Base-by-base conservation (phyloP, 1,140 invertebrate species). In the Magallana angulata region DNA sequence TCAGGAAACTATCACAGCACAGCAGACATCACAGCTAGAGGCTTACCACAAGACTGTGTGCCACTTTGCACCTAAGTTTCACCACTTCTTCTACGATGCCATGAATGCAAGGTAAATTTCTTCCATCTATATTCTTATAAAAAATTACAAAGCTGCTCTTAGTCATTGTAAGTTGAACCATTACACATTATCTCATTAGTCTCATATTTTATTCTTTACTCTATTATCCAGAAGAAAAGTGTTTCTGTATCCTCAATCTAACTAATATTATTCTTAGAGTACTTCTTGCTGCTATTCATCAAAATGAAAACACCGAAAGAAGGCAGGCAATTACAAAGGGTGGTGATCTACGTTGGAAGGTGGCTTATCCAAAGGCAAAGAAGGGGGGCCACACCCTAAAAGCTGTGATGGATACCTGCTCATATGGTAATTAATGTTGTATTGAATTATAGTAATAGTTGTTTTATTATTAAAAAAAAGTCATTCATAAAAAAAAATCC, bases 311-410 rank as follows among this genome's bases (percentile, higher is more conserved):
- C 82, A 57, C 36, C 11, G 8, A 58, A 58, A n/a, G 82, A 30
- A 12, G 18, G 12, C 36, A 58, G 48, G 82, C 82, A 1, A 12
- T 58, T n/a, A 83, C n/a, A 8, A 83, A 57, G 11, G 57, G 56
- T 48, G 36, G 82, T n/a, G n/a, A 36, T 36, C 36, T n/a, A 5
- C 18, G 36, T 12, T 83, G n/a, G 18, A 83, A 57, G 12, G n/a
- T 83, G n/a, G n/a, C 82, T 58, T 83, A 57, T 11, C 82, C 82
- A 83, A 83, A 83, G 56, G 36, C 36, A 83, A 83, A 83, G 82
- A 83, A 83, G 18, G 82, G 82, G 11, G 82, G 57, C 9, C 57
- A 83, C 56, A 56, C 30, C 57, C 36, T 83, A 5, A 83, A 58
- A 58, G 36, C n/a, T n/a, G 56, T 83, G 16, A 58, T 30, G 82